Percentiles rank a stretch among this genome's conserved stretches.
Conservation (phyloP, 2,113 vertebrate genomes). For the Oenanthe melanoleuca region DNA sequence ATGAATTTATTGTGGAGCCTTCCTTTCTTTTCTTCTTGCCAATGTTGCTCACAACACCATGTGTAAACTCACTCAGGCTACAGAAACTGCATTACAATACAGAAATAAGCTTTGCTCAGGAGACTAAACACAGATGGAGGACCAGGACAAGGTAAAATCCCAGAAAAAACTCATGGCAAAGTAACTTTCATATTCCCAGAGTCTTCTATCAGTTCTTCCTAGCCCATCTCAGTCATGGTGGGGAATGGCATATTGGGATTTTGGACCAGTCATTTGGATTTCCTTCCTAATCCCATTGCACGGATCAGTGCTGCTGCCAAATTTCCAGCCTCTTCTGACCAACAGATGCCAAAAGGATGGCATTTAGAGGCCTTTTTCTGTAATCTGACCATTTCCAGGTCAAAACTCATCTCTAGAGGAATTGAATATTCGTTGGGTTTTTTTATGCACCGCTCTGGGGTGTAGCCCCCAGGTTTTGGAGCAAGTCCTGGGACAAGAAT, state of each 20-base stretch:
- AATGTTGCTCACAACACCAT: rapidly evolving
- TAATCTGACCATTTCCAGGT: rapidly evolving
- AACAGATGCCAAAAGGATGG: background rate
- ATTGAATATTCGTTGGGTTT: background rate
- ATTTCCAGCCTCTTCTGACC: background rate
- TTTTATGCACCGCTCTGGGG: background rate
- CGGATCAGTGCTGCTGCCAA: rapidly evolving
- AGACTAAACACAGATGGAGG: background rate
- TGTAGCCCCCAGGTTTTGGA: background rate
- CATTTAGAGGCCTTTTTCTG: background rate
- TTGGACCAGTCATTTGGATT: background rate
- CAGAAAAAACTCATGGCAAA: background rate
- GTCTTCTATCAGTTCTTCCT: background rate
- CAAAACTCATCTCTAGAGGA: background rate
- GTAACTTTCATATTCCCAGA: background rate
- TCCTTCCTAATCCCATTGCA: background rate
- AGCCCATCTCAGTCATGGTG: background rate
- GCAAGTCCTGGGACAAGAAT: rapidly evolving
- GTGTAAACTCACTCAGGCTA: background rate
- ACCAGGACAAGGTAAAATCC: background rate
- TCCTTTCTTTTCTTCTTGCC: background rate
- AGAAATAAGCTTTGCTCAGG: background rate
- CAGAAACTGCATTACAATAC: background rate
- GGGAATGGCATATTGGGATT: background rate
- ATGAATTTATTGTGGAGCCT: background rate